A percentile compares a stretch with the other conserved stretches of the same genome.
Evolutionary conservation across 2,797 vertebrate genomes (phyloP).

Genomic region (Acipenser oxyrinchus): DNA sequence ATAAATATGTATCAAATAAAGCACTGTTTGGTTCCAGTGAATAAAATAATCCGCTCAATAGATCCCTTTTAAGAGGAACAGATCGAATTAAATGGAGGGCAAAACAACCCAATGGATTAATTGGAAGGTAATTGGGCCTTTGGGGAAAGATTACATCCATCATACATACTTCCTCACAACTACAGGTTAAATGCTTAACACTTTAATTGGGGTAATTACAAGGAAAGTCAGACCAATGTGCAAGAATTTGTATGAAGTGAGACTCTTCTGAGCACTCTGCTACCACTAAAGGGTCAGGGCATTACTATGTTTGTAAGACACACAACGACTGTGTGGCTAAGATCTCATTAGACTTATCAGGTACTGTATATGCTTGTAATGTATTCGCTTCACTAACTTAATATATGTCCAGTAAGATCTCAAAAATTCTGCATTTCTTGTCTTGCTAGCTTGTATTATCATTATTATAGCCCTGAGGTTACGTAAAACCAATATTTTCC

Average conservation of each 20-base stretch:
- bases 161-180: conserved; percentile 76
- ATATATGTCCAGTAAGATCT: too few relatives aligned
- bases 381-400: too few relatives aligned
- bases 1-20: too few relatives aligned
- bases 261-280: conserved; percentile 37
- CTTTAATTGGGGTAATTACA: conserved; percentile 78
- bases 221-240: conserved; percentile 67
- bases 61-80: conserved; percentile 40
- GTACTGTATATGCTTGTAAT: too few relatives aligned
- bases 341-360: too few relatives aligned
- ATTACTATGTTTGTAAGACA: too few relatives aligned
- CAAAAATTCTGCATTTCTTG: too few relatives aligned
- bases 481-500: too few relatives aligned
- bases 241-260: conserved; percentile 73
- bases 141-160: conserved; percentile 86
- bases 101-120: conserved; percentile 94
- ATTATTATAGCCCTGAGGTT: too few relatives aligned
- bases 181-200: conserved; percentile 70
- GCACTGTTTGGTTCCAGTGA: neutral
- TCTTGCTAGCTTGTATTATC: too few relatives aligned
- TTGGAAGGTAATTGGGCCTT: conserved; percentile 96
- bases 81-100: conserved; percentile 77
- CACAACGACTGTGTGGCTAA: too few relatives aligned
- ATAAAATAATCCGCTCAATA: neutral
- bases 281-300: conserved; percentile 25